Evolutionary conservation across 2,888 invertebrate genomes (phyloP).

Genomic region (Sphaerophoria rueppellii): DNA sequence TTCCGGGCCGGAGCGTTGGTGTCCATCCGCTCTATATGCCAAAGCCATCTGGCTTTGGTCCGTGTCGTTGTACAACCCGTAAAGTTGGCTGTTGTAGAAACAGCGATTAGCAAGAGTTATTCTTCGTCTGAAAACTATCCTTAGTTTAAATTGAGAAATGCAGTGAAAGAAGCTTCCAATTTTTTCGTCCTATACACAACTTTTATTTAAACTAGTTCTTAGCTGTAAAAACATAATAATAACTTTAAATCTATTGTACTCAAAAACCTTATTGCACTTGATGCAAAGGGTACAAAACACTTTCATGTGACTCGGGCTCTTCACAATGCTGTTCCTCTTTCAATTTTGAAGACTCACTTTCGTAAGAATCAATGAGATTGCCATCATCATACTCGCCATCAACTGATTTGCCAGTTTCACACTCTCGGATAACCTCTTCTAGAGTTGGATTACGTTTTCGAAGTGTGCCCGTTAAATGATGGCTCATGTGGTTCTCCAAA

Average conservation of each 20-base stretch:
- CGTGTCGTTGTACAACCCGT: too few relatives aligned
- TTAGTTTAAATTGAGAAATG: too few relatives aligned
- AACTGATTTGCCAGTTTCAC: slow-evolving; percentile 23
- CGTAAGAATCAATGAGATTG: slow-evolving; percentile 17
- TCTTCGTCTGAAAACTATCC: too few relatives aligned
- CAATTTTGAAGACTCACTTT: slow-evolving; percentile 1
- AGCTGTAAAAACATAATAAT: background rate
- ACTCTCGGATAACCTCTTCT: slow-evolving; percentile 36
- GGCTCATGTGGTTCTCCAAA: slow-evolving; percentile 78
- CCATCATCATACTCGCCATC: slow-evolving; percentile 51
- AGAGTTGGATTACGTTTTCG: slow-evolving; percentile 40
- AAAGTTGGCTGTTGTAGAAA: too few relatives aligned
- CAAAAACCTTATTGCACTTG: slow-evolving; percentile 22
- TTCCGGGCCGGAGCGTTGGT: too few relatives aligned
- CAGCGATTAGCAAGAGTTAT: too few relatives aligned
- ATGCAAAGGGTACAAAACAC: slow-evolving; percentile 16
- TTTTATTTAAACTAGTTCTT: slow-evolving; percentile 15
- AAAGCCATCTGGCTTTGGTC: too few relatives aligned
- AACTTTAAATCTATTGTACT: background rate
- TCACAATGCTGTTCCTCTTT: slow-evolving; percentile 51
- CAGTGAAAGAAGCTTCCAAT: background rate
- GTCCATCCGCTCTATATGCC: too few relatives aligned
- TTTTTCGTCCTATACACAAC: slow-evolving; percentile 9
- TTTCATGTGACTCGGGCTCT: slow-evolving; percentile 24
- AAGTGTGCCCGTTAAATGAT: slow-evolving; percentile 74